Evolutionary conservation across 1,140 invertebrate genomes (phyloP), one percentile per base, ranked within the genome.

Genomic region (Drosophila lowei): DNA sequence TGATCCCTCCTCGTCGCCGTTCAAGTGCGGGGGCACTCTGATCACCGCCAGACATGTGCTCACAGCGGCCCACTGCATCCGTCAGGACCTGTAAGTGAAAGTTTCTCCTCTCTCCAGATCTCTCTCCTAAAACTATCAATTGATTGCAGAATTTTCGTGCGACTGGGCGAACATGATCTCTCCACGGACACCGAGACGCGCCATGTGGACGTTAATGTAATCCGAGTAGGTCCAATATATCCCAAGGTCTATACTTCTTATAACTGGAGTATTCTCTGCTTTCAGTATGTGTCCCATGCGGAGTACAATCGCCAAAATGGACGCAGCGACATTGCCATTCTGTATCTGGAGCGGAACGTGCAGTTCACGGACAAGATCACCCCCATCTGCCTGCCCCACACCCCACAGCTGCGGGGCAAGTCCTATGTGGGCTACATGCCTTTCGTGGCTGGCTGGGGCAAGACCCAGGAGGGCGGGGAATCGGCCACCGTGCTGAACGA

Each of bases 391-490:
- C 53, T 90, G 72, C 89, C 89, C 6, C 77, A 54, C 2, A 28
- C 71, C 0, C 44, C 49, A 0, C 49, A 38, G 0, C 34, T 90
- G 18, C 77, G 85, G 3, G 30, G 58, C 13, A 90, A 89, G 15
- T 83, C 67, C 18, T 72, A 85, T 74, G 68, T 89, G 8, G 46
- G 48, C 42, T 93, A 65, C 80, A 96, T 94, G 92, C 62, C 90
- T 92, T 68, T 95, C 96, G 93, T 97, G 1, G 95, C 95, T 25
- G 96, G 96, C 11, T 97, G 96, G 96, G 96, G 96, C 50, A 92
- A 71, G 52, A 90, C 78, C 1, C 70, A 79, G 74, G 72, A 79
- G 75, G 90, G 75, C 13, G 96, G 95, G 13, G 93, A 94, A 13
- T 92, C 94, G 2, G 94, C 94, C 34, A 86, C 90, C 0, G 85